Conservation (phyloP, 2,113 vertebrate genomes). For the Accipiter virgatus region DNA sequence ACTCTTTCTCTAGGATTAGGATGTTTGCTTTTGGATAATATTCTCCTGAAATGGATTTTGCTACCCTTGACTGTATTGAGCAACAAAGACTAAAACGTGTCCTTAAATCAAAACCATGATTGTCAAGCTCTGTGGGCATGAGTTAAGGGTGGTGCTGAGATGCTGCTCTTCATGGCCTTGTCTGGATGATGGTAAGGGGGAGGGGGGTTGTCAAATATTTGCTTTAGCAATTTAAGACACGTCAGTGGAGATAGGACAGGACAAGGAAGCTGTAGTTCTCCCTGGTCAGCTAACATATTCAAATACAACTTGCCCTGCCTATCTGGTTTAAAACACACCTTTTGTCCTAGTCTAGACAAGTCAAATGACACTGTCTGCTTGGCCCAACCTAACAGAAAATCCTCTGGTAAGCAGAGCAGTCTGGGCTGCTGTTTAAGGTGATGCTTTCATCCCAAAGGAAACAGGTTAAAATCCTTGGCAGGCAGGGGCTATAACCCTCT, state of each 20-base stretch:
- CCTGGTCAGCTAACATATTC: background rate
- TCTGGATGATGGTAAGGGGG: background rate
- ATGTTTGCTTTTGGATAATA: background rate
- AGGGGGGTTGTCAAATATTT: background rate
- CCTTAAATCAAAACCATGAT: background rate
- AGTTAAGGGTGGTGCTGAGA: background rate
- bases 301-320: background rate
- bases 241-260: background rate
- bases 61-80: background rate
- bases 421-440: background rate
- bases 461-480: background rate
- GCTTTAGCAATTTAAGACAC: background rate
- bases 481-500: background rate
- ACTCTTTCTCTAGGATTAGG: background rate
- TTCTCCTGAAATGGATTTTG: background rate
- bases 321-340: background rate
- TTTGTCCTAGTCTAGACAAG: constrained; percentile 9
- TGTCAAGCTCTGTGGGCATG: background rate
- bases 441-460: background rate
- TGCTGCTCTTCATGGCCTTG: background rate
- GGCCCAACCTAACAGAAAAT: background rate
- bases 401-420: background rate
- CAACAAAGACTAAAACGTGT: background rate
- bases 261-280: background rate
- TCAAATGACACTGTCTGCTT: background rate